Base-by-base conservation (phyloP, 2,888 invertebrate genomes). In the Aromia moschata region DNA sequence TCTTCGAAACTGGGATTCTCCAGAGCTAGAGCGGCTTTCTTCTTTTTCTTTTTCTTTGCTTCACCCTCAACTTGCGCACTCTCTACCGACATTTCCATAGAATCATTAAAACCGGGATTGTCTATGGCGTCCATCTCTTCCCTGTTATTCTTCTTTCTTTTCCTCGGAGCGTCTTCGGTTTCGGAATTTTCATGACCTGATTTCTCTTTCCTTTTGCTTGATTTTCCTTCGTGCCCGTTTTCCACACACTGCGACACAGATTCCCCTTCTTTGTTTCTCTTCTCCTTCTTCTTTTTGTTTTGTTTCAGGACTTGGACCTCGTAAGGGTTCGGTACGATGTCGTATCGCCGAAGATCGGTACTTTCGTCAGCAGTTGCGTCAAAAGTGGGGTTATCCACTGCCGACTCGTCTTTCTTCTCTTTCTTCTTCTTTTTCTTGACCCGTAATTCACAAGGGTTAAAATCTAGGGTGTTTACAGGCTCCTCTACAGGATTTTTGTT, bases 1-100 rank as follows among this genome's bases (percentile, higher is more conserved):
- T 14, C 38, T 18, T 63, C 37, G 49, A 69, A 67, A 33, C 30
- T 31, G 0, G 70, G 64, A 53, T 70, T 70, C 16, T 63, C 63
- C 1, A 62, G 38, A 1, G 47, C 62, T 20, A 37, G 30, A 9
- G n/a, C 33, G 33, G 40, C 30, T 14, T 36, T 18, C 33, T 7
- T 36, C 25, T 37, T 49, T 30, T 56, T 46, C 33, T 41, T 52
- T 43, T 30, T 49, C 16, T 30, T 18, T 56, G 9, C 9, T 25
- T 25, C 9, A 25, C 9, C 25, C 11, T 33, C 33, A 33, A 33
- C 2, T 10, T 7, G n/a, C n/a, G 11, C n/a, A 33, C 3, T 2
- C 5, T 10, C 33, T 10, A 10, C 11, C 2, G 2, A 5, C n/a
- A 10, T 11, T 33, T 33, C 33, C 11, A 33, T 7, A 2, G 33